Evolutionary conservation across 2,797 vertebrate species (phyloP), one percentile per base, ranked within the genome.

Genomic region (Kryptolebias ocellatus): DNA sequence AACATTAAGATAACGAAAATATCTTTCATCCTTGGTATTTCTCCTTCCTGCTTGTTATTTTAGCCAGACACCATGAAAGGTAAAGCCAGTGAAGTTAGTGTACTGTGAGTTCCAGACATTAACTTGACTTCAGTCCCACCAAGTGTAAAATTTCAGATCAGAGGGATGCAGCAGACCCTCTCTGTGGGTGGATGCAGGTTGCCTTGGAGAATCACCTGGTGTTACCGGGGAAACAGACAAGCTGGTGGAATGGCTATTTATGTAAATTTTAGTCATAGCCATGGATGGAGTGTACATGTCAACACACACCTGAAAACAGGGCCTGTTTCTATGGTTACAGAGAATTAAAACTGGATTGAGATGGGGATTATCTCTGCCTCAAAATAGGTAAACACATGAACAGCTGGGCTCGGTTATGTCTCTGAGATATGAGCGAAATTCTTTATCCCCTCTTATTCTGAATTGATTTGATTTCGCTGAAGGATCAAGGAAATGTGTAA

Each of bases 181-280:
- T 76, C 64, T 68, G 79, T 86, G 76, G 84, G 83, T 12, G 74
- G 74, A 10, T 39, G 37, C 37, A 90, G 75, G 84, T 87, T 87
- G 88, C 83, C 85, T 83, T 82, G 88, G 83, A 87, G 86, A 92
- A 87, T 83, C 88, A 90, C 91, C 90, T 92, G 86, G 81, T 69
- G 92, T 93, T 92, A 74, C 90, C 79, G 47, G 77, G 87, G 92
- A 90, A 93, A 93, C 91, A 81, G 86, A 85, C 79, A 84, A 85
- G 77, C 77, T 53, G 68, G 55, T 52, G 56, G 60, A 84, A 70
- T 28, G 57, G 78, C 79, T 91, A 86, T 90, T 89, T 83, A 90
- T 90, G 86, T 85, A 84, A 82, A 88, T 86, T 34, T 86, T 29
- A 0, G 1, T 58, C 65, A 70, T 67, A 69, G 74, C 54, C 78